Evolutionary conservation across 2,797 vertebrate species (phyloP), one percentile per base, ranked within the genome.

Genomic region (Varecia variegata): DNA sequence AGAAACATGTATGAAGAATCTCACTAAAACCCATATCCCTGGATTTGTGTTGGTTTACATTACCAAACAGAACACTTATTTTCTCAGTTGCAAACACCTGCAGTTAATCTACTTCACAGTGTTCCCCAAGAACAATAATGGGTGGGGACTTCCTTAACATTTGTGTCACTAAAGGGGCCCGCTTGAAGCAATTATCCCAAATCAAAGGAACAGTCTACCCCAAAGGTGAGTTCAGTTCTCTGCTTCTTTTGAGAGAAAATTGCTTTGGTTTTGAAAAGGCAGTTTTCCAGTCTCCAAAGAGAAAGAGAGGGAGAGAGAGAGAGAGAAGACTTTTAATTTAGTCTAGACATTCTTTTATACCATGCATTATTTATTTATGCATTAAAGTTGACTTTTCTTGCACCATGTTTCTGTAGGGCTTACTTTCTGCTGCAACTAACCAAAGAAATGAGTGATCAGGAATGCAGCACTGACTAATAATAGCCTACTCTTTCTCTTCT

Each of bases 71-170:
- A 94, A 94, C 47, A 32, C 7, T 86, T 83, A 71, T 73, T 94
- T 95, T 97, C 89, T 96, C 62, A 65, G 56, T 43, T 79, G 74
- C 95, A 87, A 94, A 94, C 83, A 93, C 91, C 74, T 87, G 87
- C 50, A 73, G 65, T 96, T 74, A 45, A 74, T 93, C 96, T 96
- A 68, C 76, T 93, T 95, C 83, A 90, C 50, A 65, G 30, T 81
- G 91, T 82, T 81, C 30, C 74, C 38, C 27, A 79, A 89, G 80
- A 91, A 94, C 87, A 93, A 92, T 83, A 83, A 68, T 77, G 93
- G 83, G 84, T 81, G 83, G 71, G 58, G n/a, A 89, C 65, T 94
- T 95, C 52, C 70, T 93, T 91, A 89, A 77, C 54, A 50, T 91
- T 58, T 77, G 7, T 96, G 95, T 97, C 81, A 62, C 62, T 77